Base-by-base conservation (phyloP, 2,888 invertebrate genomes). In the Arge pagana region DNA sequence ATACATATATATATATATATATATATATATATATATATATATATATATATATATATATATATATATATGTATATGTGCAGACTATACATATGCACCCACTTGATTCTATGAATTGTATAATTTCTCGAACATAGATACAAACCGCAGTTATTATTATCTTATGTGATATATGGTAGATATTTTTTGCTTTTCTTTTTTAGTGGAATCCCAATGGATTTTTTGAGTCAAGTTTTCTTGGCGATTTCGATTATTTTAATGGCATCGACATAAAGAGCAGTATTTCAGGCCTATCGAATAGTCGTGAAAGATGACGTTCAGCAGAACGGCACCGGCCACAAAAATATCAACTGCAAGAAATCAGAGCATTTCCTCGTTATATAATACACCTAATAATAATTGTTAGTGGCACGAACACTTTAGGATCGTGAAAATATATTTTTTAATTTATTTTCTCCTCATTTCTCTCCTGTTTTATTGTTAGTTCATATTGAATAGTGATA, bases 131-230 rank as follows among this genome's bases (percentile, higher is more conserved):
- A n/a, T n/a, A n/a, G n/a, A n/a, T n/a, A n/a, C n/a, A n/a, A n/a
- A n/a, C n/a, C n/a, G n/a, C n/a, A n/a, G n/a, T n/a, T n/a, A n/a
- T 63, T 52, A 49, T 60, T 64, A 62, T 61, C 63, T 59, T 63
- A 65, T 70, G 68, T 70, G 69, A 68, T 70, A 70, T 67, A 66
- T 65, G 60, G 63, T 67, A 67, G 67, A n/a, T n/a, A n/a, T n/a
- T n/a, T n/a, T n/a, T n/a, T n/a, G 66, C 65, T 66, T 66, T 67
- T 66, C 61, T 65, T 62, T 62, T 52, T 50, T 56, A 26, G n/a
- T 49, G 11, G 15, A 21, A 18, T 18, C 48, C 51, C n/a, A n/a
- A n/a, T n/a, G n/a, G n/a, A n/a, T n/a, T 33, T 45, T 45, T 33
- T 24, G 35, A 33, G 31, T 45, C 11, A 42, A 21, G 31, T 33